Base-by-base conservation (phyloP, 1,140 invertebrate species). In the Anoplolepis gracilipes region DNA sequence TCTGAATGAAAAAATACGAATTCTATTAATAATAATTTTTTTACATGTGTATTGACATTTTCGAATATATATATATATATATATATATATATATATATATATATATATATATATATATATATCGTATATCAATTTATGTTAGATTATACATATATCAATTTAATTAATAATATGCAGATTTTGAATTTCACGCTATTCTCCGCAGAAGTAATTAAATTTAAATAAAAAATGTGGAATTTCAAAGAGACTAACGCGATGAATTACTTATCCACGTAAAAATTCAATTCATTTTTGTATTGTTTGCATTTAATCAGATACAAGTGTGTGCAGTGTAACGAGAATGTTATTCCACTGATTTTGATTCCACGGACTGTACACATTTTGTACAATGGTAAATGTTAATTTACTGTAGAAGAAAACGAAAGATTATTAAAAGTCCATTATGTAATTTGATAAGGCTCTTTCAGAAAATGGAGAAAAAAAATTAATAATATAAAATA, bases 281-380 rank as follows among this genome's bases (percentile, higher is more conserved):
- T 25, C 7, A 70, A 62, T 16, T 49, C 16, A 30, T 36, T 61
- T 19, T 10, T 46, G n/a, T 13, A 69, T 64, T 78, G 88, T 84
- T 42, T 81, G 28, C 64, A 69, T 49, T 82, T 85, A 75, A 89
- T 77, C 49, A 36, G 77, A 86, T 78, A 61, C 77, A 67, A 13
- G 77, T 62, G 87, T 84, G 77, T 84, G 78, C 78, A 65, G 30
- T 57, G n/a, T 55, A 46, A 57, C 86, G 70, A 61, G 61, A 88
- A 70, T 53, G 69, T 30, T 69, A 53, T 86, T 78, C 55, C 84
- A 57, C 39, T 84, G 62, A 33, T 87, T 89, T 89, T 73, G 67
- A 85, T 86, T 57, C 55, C 28, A 46, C n/a, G 75, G 55, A 65
- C 36, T 61, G 36, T 46, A 19, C 65, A 65, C 69, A 57, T 57